These are phyloP conservation scores for Sylvia atricapilla DNA, from an alignment of 2,113 vertebrate species.

Conservation along the genomic window DNA sequence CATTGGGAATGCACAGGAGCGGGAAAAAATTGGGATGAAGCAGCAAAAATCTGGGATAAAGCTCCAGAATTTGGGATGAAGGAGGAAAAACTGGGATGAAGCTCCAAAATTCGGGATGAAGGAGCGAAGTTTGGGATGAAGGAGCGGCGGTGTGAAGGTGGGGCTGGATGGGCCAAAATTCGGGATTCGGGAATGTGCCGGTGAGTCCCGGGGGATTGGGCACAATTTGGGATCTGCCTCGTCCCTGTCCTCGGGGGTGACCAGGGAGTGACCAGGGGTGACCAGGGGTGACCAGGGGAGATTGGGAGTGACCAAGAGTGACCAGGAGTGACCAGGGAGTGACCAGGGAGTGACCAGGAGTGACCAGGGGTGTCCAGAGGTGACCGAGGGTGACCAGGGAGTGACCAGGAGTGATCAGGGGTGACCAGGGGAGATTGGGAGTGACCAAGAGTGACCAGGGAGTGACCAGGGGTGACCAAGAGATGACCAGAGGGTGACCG, in stretches of 20 bases:
- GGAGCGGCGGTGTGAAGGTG: too few relatives aligned
- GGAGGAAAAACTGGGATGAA: too few relatives aligned
- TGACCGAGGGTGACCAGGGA: too few relatives aligned
- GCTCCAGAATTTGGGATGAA: too few relatives aligned
- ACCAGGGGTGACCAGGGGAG: not conserved
- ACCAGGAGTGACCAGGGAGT: conserved; percentile 79
- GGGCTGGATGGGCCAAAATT: too few relatives aligned
- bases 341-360: conserved; percentile 68
- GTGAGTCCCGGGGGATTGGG: not conserved
- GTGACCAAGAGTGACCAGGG: conserved; percentile 77
- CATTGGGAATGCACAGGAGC: too few relatives aligned
- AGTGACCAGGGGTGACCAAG: too few relatives aligned
- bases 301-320: not conserved
- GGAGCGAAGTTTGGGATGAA: too few relatives aligned
- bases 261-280: not conserved
- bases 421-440: not conserved
- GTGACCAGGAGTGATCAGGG: not conserved
- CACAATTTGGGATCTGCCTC: fast-evolving
- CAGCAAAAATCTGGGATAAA: too few relatives aligned
- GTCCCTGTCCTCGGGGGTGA: not conserved
- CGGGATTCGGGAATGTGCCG: not conserved
- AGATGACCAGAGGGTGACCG: not conserved
- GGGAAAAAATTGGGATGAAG: too few relatives aligned
- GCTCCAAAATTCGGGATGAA: too few relatives aligned
- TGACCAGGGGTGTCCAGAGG: too few relatives aligned